Percentiles rank a stretch among this genome's conserved stretches.
Conservation (phyloP, 53 echinoderm and acorn worm species). For the Henricia sp. region DNA sequence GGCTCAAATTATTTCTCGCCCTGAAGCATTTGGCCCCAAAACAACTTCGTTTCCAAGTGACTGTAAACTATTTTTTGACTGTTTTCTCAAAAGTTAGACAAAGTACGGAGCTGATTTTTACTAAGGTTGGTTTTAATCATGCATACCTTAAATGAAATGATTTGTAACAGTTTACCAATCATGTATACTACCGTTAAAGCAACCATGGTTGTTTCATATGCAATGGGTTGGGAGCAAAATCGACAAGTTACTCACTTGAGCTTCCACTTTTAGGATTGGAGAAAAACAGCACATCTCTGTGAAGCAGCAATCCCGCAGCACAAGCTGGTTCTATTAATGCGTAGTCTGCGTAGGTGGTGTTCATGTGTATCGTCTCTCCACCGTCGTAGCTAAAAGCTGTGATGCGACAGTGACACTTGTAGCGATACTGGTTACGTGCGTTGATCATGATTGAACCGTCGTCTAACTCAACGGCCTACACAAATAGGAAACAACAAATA, state of each 20-base stretch:
- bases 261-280: constrained; percentile 76
- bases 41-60: too few species aligned
- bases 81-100: too few species aligned
- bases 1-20: too few species aligned
- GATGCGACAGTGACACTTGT: constrained; percentile 86
- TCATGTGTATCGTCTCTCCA: constrained; percentile 72
- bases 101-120: too few species aligned
- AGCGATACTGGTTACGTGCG: constrained; percentile 81
- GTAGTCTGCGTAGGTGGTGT: constrained; percentile 70
- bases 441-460: constrained; percentile 93
- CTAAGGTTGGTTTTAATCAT: too few species aligned
- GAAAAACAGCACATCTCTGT: constrained; percentile 84
- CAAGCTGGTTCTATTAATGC: constrained; percentile 86
- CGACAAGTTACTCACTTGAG: constrained; percentile 85
- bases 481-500: not conserved
- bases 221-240: too few species aligned
- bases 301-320: constrained; percentile 79
- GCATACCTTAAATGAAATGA: too few species aligned
- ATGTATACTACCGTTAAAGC: too few species aligned
- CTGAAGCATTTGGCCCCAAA: too few species aligned
- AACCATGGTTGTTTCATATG: too few species aligned
- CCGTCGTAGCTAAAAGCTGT: constrained; percentile 83
- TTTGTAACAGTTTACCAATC: too few species aligned
- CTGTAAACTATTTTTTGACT: too few species aligned
- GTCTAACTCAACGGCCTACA: constrained; percentile 79